These are phyloP conservation scores for Misgurnus mizolepis DNA, from an alignment of 2,113 vertebrate genomes.

Conservation along the genomic window DNA sequence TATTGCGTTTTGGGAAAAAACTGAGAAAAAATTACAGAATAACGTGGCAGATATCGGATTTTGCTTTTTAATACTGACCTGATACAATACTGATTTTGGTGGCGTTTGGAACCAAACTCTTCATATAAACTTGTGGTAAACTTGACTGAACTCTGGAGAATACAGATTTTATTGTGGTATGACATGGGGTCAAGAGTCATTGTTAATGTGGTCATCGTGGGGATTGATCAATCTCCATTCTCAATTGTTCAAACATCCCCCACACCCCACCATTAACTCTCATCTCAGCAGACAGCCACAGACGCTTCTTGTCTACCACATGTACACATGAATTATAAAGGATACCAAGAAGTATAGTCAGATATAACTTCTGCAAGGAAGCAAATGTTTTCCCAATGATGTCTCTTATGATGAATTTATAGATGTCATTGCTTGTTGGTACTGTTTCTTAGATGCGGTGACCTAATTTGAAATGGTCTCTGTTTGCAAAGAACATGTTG, in stretches of 20 bases:
- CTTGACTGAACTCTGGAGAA: constrained; percentile 2
- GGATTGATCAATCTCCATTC: constrained; percentile 88
- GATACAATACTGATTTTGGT: too few species aligned
- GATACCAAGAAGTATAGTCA: constrained; percentile 32
- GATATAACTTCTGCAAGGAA: constrained; percentile 19
- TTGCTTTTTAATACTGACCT: too few species aligned
- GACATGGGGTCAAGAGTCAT: constrained; percentile 81
- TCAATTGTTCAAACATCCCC: constrained; percentile 81
- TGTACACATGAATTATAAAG: constrained; percentile 51
- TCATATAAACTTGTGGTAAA: too few species aligned
- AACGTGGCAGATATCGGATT: too few species aligned
- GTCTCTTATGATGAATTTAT: too few species aligned
- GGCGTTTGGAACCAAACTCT: too few species aligned
- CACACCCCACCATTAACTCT: constrained; percentile 39
- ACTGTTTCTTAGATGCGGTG: too few species aligned
- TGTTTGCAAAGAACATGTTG: too few species aligned
- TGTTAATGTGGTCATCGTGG: constrained; percentile 85
- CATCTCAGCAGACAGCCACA: constrained; percentile 31
- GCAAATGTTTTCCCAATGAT: background rate
- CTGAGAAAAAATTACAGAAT: too few species aligned
- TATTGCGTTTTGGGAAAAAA: too few species aligned
- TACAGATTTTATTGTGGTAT: constrained; percentile 59
- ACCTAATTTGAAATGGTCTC: too few species aligned
- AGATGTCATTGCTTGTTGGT: too few species aligned
- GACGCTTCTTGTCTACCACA: constrained; percentile 2